Conservation (phyloP, 2,113 vertebrate genomes). For the Brachypodius melanocephalos region DNA sequence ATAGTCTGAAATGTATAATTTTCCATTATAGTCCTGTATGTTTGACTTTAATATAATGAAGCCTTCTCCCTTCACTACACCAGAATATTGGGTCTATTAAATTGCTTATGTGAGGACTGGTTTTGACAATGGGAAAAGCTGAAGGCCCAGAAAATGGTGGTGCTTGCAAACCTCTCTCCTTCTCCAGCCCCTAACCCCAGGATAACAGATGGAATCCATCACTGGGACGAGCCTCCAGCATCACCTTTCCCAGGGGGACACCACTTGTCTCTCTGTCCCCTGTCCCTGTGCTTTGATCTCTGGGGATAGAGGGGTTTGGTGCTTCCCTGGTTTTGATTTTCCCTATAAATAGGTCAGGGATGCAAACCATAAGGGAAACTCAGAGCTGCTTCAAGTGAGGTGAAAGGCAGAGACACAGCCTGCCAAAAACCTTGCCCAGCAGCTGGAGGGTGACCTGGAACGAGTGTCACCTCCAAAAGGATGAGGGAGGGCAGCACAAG, state of each 20-base stretch:
- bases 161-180: neutral
- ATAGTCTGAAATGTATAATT: slow-evolving; percentile 66
- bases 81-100: slow-evolving; percentile 52
- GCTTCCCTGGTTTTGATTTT: neutral
- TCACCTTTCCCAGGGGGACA: neutral
- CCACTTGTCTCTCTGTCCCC: neutral
- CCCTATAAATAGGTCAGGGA: neutral
- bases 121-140: slow-evolving; percentile 14
- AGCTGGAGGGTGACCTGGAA: neutral
- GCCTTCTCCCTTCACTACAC: slow-evolving; percentile 61
- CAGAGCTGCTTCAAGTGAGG: neutral
- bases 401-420: neutral
- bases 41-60: slow-evolving; percentile 71
- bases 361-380: neutral
- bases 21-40: slow-evolving; percentile 67
- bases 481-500: neutral
- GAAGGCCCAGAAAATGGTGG: slow-evolving; percentile 20
- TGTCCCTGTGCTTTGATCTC: neutral
- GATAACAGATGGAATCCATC: neutral
- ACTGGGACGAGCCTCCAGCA: neutral
- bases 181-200: neutral
- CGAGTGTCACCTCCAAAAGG: accelerated
- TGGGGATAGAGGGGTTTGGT: neutral
- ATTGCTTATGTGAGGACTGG: neutral
- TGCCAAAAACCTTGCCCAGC: neutral